Percentiles rank a stretch among this genome's conserved stretches.
These are phyloP conservation scores for Odontocerum albicorne DNA, from an alignment of 2,888 invertebrate species.

Conservation along the genomic window DNA sequence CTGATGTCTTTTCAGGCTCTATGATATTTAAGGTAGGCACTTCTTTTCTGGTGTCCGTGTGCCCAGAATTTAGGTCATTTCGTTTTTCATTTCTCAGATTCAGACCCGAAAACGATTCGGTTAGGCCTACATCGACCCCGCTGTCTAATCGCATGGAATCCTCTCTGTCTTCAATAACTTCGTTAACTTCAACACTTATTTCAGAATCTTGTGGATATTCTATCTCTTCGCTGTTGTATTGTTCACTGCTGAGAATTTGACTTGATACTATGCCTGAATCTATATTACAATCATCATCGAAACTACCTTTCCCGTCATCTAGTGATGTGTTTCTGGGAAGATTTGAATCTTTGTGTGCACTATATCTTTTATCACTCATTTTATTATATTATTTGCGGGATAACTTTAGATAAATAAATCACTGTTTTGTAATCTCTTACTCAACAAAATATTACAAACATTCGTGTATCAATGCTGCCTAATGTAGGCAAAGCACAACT, in stretches of 20 bases:
- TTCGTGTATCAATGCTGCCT: constrained; percentile 16
- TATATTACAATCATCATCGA: constrained; percentile 27
- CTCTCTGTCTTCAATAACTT: constrained; percentile 35
- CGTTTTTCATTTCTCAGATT: constrained; percentile 49
- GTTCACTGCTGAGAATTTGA: constrained; percentile 23
- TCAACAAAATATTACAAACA: constrained; percentile 18
- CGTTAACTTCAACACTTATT: constrained; percentile 18
- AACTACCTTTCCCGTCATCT: constrained; percentile 22
- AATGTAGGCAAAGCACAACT: constrained; percentile 23
- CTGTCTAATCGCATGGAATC: constrained; percentile 55
- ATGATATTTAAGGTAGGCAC: constrained; percentile 31
- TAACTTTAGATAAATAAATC: constrained; percentile 9
- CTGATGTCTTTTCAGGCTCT: constrained; percentile 37
- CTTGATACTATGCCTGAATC: constrained; percentile 28
- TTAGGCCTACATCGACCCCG: constrained; percentile 63
- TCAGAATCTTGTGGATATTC: constrained; percentile 14
- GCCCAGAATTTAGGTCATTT: constrained; percentile 43
- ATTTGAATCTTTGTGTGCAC: constrained; percentile 18
- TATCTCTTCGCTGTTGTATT: constrained; percentile 15
- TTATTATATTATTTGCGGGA: constrained; percentile 13
- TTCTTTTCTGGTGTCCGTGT: constrained; percentile 36
- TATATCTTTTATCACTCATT: constrained; percentile 29
- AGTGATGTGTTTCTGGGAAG: constrained; percentile 15
- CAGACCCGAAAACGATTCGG: constrained; percentile 64
- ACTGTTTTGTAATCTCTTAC: constrained; percentile 9